These are phyloP conservation scores for Delia radicum DNA, from an alignment of 1,140 invertebrate species.

Conservation along the genomic window DNA sequence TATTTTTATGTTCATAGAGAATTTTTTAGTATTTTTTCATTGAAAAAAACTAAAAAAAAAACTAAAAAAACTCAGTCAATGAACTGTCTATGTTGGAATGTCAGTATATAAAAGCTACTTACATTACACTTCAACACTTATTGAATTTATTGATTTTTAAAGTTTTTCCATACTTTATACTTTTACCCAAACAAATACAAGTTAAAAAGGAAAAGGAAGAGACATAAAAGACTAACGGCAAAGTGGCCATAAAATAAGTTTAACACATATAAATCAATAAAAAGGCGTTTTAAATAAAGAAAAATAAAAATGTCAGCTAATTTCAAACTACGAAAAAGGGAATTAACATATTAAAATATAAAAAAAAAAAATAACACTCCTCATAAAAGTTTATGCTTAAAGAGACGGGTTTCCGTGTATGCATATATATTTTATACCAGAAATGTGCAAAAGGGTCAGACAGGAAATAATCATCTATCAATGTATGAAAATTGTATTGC, in stretches of 20 bases:
- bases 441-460: too few relatives aligned
- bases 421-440: too few relatives aligned
- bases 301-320: neutral
- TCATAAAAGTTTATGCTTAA: neutral
- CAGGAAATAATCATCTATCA: too few relatives aligned
- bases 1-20: too few relatives aligned
- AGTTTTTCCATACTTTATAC: neutral
- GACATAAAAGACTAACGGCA: neutral
- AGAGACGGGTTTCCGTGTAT: neutral
- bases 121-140: neutral
- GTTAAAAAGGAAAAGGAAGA: neutral
- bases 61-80: too few relatives aligned
- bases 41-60: too few relatives aligned
- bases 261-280: neutral
- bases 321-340: neutral
- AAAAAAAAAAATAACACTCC: neutral
- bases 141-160: conserved; percentile 20
- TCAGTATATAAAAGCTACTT: neutral
- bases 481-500: too few relatives aligned
- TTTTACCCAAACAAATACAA: neutral
- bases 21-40: too few relatives aligned
- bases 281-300: neutral
- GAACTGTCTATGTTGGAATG: neutral
- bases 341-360: neutral
- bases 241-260: neutral